phyloP scores from a whole-genome alignment of 2,797 vertebrate species.

The Microchirus variegatus region DNA sequence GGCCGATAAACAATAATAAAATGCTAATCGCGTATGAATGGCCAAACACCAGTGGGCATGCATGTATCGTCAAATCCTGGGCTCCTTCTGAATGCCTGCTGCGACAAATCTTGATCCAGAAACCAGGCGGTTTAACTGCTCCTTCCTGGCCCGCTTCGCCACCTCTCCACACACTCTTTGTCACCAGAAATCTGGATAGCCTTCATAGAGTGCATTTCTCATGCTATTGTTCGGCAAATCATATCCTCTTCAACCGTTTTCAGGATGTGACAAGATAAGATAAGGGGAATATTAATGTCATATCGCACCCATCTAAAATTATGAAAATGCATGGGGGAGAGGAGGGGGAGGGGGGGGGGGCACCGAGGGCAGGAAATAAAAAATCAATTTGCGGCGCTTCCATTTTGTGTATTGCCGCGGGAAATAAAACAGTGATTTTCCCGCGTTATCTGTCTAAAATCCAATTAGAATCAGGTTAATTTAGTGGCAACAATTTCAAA shows the following conservation, averaged over 20 bases:
- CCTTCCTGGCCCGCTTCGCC: slow-evolving; percentile 58
- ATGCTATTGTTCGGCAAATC: slow-evolving; percentile 85
- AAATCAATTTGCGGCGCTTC: slow-evolving; percentile 82
- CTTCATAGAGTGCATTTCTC: slow-evolving; percentile 82
- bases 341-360: slow-evolving; percentile 29
- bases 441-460: slow-evolving; percentile 82
- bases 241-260: slow-evolving; percentile 85
- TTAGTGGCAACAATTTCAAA: slow-evolving; percentile 79
- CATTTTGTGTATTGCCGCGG: slow-evolving; percentile 80
- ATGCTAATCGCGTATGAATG: slow-evolving; percentile 73
- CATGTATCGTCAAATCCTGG: slow-evolving; percentile 48
- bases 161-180: slow-evolving; percentile 74
- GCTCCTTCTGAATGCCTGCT: slow-evolving; percentile 64
- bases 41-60: slow-evolving; percentile 62
- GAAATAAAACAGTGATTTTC: slow-evolving; percentile 84
- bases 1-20: slow-evolving; percentile 78
- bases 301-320: slow-evolving; percentile 84
- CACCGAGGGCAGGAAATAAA: slow-evolving; percentile 69
- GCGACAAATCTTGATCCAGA: slow-evolving; percentile 74
- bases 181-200: slow-evolving; percentile 77
- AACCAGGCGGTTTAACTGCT: slow-evolving; percentile 67
- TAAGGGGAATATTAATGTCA: slow-evolving; percentile 80
- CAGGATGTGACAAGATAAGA: slow-evolving; percentile 86
- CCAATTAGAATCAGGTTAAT: slow-evolving; percentile 87
- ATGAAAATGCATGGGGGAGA: slow-evolving; percentile 63